Evolutionary conservation across 23 tunicate species (phyloP).

Genomic region (Oikopleura dioica): DNA sequence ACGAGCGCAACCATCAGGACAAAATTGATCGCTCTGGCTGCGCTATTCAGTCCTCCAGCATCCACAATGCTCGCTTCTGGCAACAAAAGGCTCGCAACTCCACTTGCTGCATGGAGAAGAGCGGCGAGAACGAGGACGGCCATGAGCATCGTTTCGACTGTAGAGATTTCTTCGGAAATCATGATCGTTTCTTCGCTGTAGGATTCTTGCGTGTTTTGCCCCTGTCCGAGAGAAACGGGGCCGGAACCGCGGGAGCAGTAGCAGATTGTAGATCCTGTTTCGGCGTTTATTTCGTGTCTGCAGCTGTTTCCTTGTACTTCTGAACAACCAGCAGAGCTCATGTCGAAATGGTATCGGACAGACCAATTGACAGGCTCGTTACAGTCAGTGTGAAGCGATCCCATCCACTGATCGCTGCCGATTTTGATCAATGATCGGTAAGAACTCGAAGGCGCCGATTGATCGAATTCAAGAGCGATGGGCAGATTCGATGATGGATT

Average conservation of each 20-base stretch:
- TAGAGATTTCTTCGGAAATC: background rate
- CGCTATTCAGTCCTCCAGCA: background rate
- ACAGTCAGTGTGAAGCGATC: conserved; percentile 14
- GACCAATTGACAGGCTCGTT: background rate
- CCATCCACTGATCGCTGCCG: background rate
- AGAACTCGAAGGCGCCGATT: background rate
- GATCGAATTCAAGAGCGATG: background rate
- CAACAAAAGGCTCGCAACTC: background rate
- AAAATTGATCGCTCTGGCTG: background rate
- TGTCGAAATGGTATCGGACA: background rate
- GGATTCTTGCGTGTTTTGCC: background rate
- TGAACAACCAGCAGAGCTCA: background rate
- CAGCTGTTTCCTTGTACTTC: background rate
- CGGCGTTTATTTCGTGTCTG: background rate
- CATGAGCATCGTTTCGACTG: background rate
- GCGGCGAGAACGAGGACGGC: background rate
- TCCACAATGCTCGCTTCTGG: background rate
- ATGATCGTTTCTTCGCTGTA: too few species aligned
- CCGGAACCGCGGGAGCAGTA: background rate
- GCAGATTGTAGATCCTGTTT: background rate
- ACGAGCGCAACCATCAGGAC: background rate
- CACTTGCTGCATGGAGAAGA: background rate
- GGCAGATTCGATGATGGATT: background rate
- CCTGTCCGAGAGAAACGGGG: background rate
- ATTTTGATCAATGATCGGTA: background rate